Evolutionary conservation across 2,888 invertebrate genomes (phyloP).

Genomic region (Drosophila monieri): DNA sequence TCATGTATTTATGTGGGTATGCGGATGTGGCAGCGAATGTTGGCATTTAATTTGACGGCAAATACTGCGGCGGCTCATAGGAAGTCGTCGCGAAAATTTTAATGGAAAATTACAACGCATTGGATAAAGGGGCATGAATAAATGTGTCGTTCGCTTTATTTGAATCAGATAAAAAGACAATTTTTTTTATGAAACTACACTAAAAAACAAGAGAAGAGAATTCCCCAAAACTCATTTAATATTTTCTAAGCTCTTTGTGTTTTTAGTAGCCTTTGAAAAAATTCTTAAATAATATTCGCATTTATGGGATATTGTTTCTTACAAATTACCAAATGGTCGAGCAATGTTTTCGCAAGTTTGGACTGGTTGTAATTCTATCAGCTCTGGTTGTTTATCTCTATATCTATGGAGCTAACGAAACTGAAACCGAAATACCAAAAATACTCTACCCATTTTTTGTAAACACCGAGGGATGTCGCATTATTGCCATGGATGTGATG

Average conservation of each 20-base stretch:
- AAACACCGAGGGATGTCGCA: conserved; percentile 28
- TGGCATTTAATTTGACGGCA: conserved; percentile 45
- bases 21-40: conserved; percentile 11
- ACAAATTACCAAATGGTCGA: conserved; percentile 3
- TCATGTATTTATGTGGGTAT: conserved; percentile 13
- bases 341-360: conserved; percentile 18
- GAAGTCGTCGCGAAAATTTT: neutral
- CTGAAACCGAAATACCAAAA: neutral
- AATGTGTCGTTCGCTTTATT: neutral
- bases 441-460: conserved; percentile 27
- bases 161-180: neutral
- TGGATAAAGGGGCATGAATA: neutral
- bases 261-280: neutral
- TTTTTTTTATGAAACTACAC: neutral
- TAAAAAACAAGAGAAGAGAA: neutral
- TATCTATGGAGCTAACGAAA: conserved; percentile 7
- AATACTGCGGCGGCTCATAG: conserved; percentile 36
- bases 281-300: neutral
- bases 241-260: neutral
- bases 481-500: conserved; percentile 34
- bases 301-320: neutral
- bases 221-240: neutral
- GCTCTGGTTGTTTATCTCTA: conserved; percentile 7
- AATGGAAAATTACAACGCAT: neutral
- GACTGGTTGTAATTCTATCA: conserved; percentile 7